phyloP scores from a whole-genome alignment of 2,797 vertebrate species.

The Hephaestus fuliginosus region DNA sequence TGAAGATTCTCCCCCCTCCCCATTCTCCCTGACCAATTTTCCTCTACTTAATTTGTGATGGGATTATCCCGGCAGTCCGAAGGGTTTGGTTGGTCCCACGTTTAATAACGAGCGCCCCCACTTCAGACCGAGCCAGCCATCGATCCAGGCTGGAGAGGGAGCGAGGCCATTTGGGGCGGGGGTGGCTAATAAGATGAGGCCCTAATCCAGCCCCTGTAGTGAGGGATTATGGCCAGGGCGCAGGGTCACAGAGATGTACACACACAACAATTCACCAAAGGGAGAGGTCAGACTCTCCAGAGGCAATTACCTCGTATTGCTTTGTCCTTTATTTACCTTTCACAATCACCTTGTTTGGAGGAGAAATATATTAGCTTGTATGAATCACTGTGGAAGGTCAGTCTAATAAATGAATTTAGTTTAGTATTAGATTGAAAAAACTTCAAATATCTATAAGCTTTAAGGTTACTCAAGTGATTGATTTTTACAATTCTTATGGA shows the following conservation, averaged over 20 bases:
- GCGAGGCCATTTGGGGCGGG: constrained; percentile 37
- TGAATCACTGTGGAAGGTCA: constrained; percentile 42
- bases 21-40: constrained; percentile 67
- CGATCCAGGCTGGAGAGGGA: constrained; percentile 78
- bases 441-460: background rate
- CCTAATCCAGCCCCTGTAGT: constrained; percentile 79
- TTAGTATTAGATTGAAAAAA: constrained; percentile 26
- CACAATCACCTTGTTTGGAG: constrained; percentile 63
- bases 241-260: constrained; percentile 68
- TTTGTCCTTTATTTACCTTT: constrained; percentile 76
- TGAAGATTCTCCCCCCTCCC: constrained; percentile 50
- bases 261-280: constrained; percentile 59
- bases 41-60: constrained; percentile 81
- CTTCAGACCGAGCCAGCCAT: constrained; percentile 80
- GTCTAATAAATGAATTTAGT: background rate
- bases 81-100: constrained; percentile 78
- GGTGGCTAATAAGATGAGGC: constrained; percentile 77
- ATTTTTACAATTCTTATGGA: background rate
- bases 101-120: constrained; percentile 84
- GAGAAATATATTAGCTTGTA: constrained; percentile 63
- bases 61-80: constrained; percentile 78
- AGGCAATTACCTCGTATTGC: constrained; percentile 66
- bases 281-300: constrained; percentile 61
- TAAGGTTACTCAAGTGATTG: background rate
- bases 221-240: constrained; percentile 72